These are phyloP conservation scores for Xenotilapia flavipinnis DNA, from an alignment of 2,113 vertebrate species.

Conservation along the genomic window DNA sequence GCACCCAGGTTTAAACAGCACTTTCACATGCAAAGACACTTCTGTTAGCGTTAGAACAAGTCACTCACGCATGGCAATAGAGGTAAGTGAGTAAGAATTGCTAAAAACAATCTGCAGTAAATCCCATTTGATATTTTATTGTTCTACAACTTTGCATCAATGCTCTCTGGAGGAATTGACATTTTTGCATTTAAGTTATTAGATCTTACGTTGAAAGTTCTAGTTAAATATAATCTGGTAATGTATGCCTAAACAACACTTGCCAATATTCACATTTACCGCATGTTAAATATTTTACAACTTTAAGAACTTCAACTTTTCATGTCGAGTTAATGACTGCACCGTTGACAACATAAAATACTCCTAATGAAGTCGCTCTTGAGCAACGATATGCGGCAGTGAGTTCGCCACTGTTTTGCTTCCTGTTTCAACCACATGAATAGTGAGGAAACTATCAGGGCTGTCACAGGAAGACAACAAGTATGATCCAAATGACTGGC, in stretches of 20 bases:
- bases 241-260: neutral
- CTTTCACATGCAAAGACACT: neutral
- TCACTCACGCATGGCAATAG: neutral
- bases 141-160: neutral
- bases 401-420: slow-evolving; percentile 4
- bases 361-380: slow-evolving; percentile 11
- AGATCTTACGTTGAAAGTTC: neutral
- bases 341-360: neutral
- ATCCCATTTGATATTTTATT: neutral
- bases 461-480: slow-evolving; percentile 39
- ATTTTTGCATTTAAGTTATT: neutral
- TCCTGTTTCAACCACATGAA: slow-evolving; percentile 64
- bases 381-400: neutral
- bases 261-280: neutral
- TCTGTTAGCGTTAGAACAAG: neutral
- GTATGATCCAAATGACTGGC: slow-evolving; percentile 20
- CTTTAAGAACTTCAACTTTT: neutral
- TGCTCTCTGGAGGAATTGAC: neutral
- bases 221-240: neutral
- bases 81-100: neutral
- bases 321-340: neutral
- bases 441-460: slow-evolving; percentile 33
- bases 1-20: neutral
- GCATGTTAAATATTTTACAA: neutral
- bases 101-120: neutral